A percentile compares a stretch with the other conserved stretches of the same genome.
Conservation (phyloP, 2,797 vertebrate species). For the Kryptopterus vitreolus region DNA sequence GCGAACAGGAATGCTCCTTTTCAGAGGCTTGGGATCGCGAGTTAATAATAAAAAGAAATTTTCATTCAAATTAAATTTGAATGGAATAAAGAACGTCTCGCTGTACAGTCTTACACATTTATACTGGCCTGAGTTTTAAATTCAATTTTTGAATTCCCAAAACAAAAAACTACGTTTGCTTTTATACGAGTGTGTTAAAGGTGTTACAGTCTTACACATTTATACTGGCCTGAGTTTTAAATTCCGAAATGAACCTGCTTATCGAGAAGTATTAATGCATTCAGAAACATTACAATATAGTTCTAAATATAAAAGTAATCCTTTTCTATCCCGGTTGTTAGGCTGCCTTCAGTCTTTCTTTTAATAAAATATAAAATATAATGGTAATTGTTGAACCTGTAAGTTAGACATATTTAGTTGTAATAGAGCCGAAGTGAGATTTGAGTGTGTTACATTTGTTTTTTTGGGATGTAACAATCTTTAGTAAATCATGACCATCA, state of each 20-base stretch:
- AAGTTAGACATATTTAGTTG: neutral
- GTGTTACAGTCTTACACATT: no score
- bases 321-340: neutral
- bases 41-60: neutral
- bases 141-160: no score
- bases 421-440: neutral
- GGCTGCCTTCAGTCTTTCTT: neutral
- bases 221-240: no score
- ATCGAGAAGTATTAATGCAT: neutral
- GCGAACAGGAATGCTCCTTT: no score
- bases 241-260: neutral
- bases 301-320: neutral
- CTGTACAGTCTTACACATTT: neutral
- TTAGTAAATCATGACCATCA: no score
- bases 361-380: no score
- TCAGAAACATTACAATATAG: neutral
- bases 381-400: no score
- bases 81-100: neutral
- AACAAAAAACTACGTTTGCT: neutral
- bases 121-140: neutral
- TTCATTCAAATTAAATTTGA: no score
- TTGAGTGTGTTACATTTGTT: neutral
- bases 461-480: no score
- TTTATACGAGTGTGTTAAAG: neutral
- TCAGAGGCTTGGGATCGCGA: no score